These are phyloP conservation scores for Bicyclus anynana DNA, from an alignment of 1,140 invertebrate genomes.

Conservation along the genomic window DNA sequence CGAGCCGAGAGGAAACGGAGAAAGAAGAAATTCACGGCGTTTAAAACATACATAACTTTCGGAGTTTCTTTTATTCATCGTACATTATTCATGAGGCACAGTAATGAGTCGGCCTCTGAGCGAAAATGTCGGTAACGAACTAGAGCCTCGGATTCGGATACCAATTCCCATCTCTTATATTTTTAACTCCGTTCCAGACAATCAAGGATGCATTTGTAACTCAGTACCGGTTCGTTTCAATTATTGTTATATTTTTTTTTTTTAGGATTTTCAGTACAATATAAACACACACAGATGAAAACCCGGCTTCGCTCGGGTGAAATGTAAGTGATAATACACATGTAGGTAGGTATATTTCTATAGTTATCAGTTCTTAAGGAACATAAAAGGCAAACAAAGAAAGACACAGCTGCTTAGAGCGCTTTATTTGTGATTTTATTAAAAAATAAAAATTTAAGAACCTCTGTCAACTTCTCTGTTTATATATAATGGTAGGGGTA, in stretches of 20 bases:
- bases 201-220: background rate
- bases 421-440: no score
- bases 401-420: no score
- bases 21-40: background rate
- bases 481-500: no score
- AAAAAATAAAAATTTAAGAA: no score
- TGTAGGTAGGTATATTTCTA: no score
- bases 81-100: slow-evolving; percentile 70
- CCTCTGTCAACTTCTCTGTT: no score
- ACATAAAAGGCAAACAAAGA: no score
- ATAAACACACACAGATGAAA: no score
- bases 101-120: slow-evolving; percentile 58
- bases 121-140: slow-evolving; percentile 62
- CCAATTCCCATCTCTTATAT: slow-evolving; percentile 5
- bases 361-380: no score
- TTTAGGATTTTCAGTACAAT: no score
- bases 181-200: background rate
- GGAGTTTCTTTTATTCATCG: slow-evolving; percentile 54
- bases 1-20: background rate
- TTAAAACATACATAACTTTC: slow-evolving; percentile 3
- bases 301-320: no score
- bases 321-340: no score
- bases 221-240: background rate
- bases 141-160: slow-evolving; percentile 42
- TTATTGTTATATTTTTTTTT: background rate